Base-by-base conservation (phyloP, 2,113 vertebrate genomes). In the Triplophysa rosa region DNA sequence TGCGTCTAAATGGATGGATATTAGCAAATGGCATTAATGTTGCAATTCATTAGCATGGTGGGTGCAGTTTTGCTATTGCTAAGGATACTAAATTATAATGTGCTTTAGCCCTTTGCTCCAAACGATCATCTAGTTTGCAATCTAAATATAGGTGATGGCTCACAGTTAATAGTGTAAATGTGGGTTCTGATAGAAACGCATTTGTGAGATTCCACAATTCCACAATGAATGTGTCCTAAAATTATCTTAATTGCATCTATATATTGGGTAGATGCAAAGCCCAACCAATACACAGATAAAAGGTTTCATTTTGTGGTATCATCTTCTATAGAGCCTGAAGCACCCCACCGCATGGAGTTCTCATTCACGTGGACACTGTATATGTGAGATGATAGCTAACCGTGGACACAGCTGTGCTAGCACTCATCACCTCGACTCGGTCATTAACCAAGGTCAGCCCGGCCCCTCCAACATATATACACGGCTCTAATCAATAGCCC, bases 401-500 rank as follows among this genome's bases (percentile, higher is more conserved):
- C 29, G 42, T 29, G 17, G 23, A 21, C 58, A 33, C 66, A 70
- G 65, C 77, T 79, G 69, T 37, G 61, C 40, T 45, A 70, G 69
- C 21, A n/a, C 69, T 71, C 13, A 45, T 42, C 26, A 80, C 54
- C 16, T 77, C 77, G 45, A 68, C 71, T 40, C 8, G 24, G 61
- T 80, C 69, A 79, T 84, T 82, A 81, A 65, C 14, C 13, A 62
- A 37, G 77, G 73, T 82, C 80, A 79, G n/a, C 26, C 29, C 33
- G 24, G 62, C 29, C 63, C 64, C 47, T 61, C 66, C 56, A 77
- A 37, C 78, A 83, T 56, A 80, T 61, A 69, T 61, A 78, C 33
- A 37, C 8, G 21, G 19, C 58, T 65, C 71, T 61, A 79, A 86
- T 84, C 85, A 83, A 84, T 82, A 81, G 66, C 33, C 76, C 67